Conservation (phyloP, 1,140 invertebrate genomes). For the Drosophila nannoptera region DNA sequence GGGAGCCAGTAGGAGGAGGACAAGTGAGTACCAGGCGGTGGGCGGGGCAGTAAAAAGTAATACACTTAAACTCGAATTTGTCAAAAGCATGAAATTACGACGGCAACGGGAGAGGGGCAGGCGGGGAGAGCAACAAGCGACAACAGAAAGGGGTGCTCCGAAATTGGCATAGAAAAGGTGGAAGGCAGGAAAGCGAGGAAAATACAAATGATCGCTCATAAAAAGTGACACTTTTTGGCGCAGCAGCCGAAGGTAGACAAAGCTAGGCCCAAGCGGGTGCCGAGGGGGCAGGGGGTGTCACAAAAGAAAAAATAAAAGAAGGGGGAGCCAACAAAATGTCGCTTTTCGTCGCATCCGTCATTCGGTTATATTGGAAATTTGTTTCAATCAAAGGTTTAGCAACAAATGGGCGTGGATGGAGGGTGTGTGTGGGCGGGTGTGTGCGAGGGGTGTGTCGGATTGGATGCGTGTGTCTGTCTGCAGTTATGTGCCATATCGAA, state of each 20-base stretch:
- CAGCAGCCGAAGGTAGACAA: conserved; percentile 34
- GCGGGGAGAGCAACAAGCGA: conserved; percentile 36
- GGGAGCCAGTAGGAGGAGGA: conserved; percentile 28
- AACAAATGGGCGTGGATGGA: conserved; percentile 1
- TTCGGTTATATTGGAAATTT: conserved; percentile 69
- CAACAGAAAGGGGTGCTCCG: conserved; percentile 43
- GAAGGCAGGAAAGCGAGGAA: not conserved
- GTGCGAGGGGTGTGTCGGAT: not conserved
- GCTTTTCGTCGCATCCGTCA: conserved; percentile 69
- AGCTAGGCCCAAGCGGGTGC: not conserved
- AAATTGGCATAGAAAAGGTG: conserved; percentile 17
- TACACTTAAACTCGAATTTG: conserved; percentile 75
- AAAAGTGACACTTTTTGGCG: conserved; percentile 73
- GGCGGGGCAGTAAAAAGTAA: conserved; percentile 61
- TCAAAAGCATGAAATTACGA: conserved; percentile 69
- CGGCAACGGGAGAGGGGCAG: conserved; percentile 1
- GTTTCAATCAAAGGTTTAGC: conserved; percentile 65
- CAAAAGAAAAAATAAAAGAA: no score
- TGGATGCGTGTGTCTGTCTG: conserved; percentile 2
- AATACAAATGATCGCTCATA: conserved; percentile 76
- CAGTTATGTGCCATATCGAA: conserved; percentile 67
- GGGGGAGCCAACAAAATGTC: conserved; percentile 7
- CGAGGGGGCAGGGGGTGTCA: not conserved
- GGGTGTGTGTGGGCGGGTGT: not conserved
- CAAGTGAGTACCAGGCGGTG: conserved; percentile 3